Percentiles rank a stretch among this genome's conserved stretches.
Evolutionary conservation across 2,888 invertebrate genomes (phyloP).

Genomic region (Notodonta ziczac): DNA sequence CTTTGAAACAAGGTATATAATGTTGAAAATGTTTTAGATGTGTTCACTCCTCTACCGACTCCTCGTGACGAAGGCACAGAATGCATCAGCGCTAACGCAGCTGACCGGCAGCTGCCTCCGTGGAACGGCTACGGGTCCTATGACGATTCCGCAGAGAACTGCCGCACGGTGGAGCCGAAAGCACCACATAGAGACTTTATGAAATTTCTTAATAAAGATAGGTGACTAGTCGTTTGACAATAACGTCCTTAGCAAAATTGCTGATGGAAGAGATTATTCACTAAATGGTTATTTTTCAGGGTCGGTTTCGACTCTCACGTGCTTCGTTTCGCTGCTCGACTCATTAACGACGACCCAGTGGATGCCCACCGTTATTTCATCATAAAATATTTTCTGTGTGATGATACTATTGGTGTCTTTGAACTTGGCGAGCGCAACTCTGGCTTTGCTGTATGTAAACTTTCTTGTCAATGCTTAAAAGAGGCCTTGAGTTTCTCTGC

Average conservation of each 20-base stretch:
- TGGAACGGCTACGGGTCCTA: constrained; percentile 96
- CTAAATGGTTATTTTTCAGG: constrained; percentile 64
- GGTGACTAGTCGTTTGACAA: constrained; percentile 62
- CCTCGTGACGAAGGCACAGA: constrained; percentile 68
- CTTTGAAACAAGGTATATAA: too few species aligned
- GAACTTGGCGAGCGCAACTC: constrained; percentile 91
- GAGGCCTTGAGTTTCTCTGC: not conserved
- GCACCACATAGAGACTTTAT: constrained; percentile 90
- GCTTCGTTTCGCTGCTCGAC: constrained; percentile 90
- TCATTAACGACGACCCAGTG: constrained; percentile 89
- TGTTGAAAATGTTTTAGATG: constrained; percentile 70
- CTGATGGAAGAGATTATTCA: not conserved
- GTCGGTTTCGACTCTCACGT: constrained; percentile 90
- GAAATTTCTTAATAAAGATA: constrained; percentile 92
- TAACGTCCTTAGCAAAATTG: not conserved
- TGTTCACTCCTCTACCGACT: constrained; percentile 85
- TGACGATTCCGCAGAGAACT: constrained; percentile 95
- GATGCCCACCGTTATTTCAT: constrained; percentile 90
- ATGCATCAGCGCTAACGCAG: constrained; percentile 54
- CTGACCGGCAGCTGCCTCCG: constrained; percentile 87
- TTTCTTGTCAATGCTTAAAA: too few species aligned
- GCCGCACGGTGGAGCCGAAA: constrained; percentile 91
- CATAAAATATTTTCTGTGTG: constrained; percentile 91
- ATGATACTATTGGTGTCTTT: constrained; percentile 93
- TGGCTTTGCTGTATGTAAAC: constrained; percentile 78